Base-by-base conservation (phyloP, 2,113 vertebrate species). In the Tretioscincus oriximinensis region DNA sequence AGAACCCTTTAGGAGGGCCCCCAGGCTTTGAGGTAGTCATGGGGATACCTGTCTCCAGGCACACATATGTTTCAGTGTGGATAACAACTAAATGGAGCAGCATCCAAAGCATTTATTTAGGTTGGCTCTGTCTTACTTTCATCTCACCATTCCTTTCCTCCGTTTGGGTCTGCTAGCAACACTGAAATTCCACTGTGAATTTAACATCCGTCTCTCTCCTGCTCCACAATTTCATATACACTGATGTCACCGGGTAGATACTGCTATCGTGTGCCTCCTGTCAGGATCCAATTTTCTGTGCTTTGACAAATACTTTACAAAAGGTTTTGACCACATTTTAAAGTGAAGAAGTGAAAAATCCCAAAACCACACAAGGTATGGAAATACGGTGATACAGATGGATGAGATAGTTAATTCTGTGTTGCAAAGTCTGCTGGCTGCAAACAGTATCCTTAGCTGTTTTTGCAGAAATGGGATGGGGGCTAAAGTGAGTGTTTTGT, bases 401-500 rank as follows among this genome's bases (percentile, higher is more conserved):
- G 29, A 81, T 69, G 65, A 21, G 21, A 54, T 14, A 16, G 47
- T 76, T 72, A 66, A 77, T 67, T 66, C 35, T 20, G 31, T 71
- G 22, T 29, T 85, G 28, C 5, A 73, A 80, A 77, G 78, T 84
- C 64, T 82, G 64, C 2, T 45, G 31, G 85, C 67, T 11, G 72
- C 9, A 79, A 83, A 63, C 2, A 41, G 35, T 41, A 2, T 54
- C 78, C 81, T 88, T 45, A 85, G 76, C 68, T 85, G 0, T 81
- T 7, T 82, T 89, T 93, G 66, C 60, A 88, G 12, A 66, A 84
- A 14, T 77, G 68, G 63, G 86, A 79, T 0, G 2, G 28, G 80
- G 90, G 82, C 79, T 76, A 88, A 76, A 74, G 76, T 24, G 73
- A 82, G 86, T 88, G 68, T 86, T 91, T 73, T 86, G 80, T 78